A percentile compares a stretch with the other conserved stretches of the same genome.
Conservation (phyloP, 2,888 invertebrate species). For the Girardia tigrina region DNA sequence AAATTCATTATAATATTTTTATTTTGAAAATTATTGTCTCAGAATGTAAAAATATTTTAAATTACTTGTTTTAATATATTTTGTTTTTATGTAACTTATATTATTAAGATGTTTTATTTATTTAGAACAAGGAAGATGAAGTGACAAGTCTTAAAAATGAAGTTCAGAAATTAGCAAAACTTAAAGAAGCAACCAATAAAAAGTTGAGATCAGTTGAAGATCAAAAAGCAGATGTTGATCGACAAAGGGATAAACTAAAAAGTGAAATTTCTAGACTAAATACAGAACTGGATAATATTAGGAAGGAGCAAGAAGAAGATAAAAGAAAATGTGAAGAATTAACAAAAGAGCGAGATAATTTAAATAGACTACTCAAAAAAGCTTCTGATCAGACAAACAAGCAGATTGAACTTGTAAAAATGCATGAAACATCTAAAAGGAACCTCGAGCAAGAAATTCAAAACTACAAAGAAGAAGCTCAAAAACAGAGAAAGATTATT, state of each 20-base stretch:
- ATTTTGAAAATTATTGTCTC: too few species aligned
- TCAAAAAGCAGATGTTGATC: conserved; percentile 47
- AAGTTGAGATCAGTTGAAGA: conserved; percentile 48
- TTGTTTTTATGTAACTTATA: not conserved
- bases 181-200: conserved; percentile 54
- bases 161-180: conserved; percentile 51
- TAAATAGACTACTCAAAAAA: conserved; percentile 53
- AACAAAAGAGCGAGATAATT: conserved; percentile 56
- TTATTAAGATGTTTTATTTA: conserved; percentile 25
- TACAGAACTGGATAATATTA: conserved; percentile 47
- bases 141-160: conserved; percentile 46
- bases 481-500: conserved; percentile 58
- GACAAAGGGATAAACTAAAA: conserved; percentile 33
- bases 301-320: conserved; percentile 52
- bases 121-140: conserved; percentile 50
- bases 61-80: not conserved
- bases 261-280: conserved; percentile 32
- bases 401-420: conserved; percentile 57
- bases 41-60: not conserved
- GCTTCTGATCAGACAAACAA: conserved; percentile 54
- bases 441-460: conserved; percentile 61
- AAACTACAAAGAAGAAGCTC: conserved; percentile 55
- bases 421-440: conserved; percentile 59
- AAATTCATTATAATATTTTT: too few species aligned
- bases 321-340: conserved; percentile 58